Conservation (phyloP, 2,888 invertebrate species). For the Spialia ferax region DNA sequence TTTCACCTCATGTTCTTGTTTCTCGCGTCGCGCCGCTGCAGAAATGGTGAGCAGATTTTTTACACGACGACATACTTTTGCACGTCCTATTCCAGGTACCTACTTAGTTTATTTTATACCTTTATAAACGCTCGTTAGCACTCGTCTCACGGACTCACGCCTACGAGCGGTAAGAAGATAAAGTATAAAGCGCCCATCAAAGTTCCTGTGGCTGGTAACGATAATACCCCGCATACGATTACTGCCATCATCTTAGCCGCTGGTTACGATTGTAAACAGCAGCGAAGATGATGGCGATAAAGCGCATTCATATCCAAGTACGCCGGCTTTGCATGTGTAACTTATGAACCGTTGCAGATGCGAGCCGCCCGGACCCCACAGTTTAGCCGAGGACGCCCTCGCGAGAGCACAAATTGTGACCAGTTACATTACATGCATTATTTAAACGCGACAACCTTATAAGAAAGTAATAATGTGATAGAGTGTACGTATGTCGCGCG, state of each 20-base stretch:
- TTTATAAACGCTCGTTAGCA: constrained; percentile 26
- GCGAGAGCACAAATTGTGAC: constrained; percentile 75
- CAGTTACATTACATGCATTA: constrained; percentile 84
- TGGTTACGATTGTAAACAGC: constrained; percentile 23
- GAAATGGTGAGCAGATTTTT: constrained; percentile 37
- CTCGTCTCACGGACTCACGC: constrained; percentile 31
- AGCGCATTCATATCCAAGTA: constrained; percentile 7
- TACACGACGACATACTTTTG: constrained; percentile 33
- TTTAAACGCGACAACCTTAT: constrained; percentile 83
- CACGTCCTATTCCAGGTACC: constrained; percentile 32
- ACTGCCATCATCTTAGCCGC: not conserved
- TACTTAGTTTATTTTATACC: constrained; percentile 31
- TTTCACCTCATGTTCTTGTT: constrained; percentile 38
- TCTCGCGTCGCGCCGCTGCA: constrained; percentile 31
- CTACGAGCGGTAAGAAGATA: constrained; percentile 27
- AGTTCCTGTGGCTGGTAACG: constrained; percentile 17
- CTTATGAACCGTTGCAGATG: constrained; percentile 34
- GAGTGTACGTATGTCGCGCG: constrained; percentile 75
- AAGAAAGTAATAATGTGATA: constrained; percentile 84
- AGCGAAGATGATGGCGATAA: constrained; percentile 27
- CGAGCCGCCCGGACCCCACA: constrained; percentile 31
- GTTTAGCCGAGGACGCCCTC: constrained; percentile 42
- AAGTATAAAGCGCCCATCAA: constrained; percentile 23
- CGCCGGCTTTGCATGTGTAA: constrained; percentile 30
- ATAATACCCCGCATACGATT: constrained; percentile 20